A percentile compares a stretch with the other conserved stretches of the same genome.
phyloP scores from a whole-genome alignment of 2,797 vertebrate species.

The Manis javanica region DNA sequence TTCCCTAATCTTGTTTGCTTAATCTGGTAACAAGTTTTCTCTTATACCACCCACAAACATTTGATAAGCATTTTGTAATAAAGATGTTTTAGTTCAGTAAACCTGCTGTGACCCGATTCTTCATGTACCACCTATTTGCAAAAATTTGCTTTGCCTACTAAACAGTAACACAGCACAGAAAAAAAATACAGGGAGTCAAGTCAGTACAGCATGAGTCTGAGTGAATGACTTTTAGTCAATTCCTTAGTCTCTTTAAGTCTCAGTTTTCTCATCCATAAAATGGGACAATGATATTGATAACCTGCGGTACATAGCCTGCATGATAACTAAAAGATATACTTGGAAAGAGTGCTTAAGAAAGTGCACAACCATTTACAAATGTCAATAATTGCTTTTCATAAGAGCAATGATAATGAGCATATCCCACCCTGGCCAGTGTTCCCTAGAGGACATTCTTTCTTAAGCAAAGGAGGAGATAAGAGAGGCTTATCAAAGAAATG shows the following conservation, averaged over 20 bases:
- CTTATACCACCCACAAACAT: background rate
- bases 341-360: background rate
- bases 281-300: background rate
- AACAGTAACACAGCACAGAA: background rate
- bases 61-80: background rate
- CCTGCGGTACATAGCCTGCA: background rate
- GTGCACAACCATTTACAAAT: background rate
- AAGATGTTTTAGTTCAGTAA: conserved; percentile 24
- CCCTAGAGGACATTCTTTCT: background rate
- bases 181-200: no score
- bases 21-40: background rate
- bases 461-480: background rate
- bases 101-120: background rate
- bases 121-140: background rate
- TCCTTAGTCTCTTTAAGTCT: background rate
- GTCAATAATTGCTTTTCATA: background rate
- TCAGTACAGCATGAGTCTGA: background rate
- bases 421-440: background rate
- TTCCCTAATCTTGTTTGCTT: conserved; percentile 35
- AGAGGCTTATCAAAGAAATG: background rate
- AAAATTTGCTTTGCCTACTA: background rate
- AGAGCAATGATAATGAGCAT: background rate
- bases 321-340: background rate
- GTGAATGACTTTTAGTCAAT: background rate
- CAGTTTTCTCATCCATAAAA: background rate